Evolutionary conservation across 2,888 invertebrate genomes (phyloP).

Genomic region (Gastracanthus pulcherrimus): DNA sequence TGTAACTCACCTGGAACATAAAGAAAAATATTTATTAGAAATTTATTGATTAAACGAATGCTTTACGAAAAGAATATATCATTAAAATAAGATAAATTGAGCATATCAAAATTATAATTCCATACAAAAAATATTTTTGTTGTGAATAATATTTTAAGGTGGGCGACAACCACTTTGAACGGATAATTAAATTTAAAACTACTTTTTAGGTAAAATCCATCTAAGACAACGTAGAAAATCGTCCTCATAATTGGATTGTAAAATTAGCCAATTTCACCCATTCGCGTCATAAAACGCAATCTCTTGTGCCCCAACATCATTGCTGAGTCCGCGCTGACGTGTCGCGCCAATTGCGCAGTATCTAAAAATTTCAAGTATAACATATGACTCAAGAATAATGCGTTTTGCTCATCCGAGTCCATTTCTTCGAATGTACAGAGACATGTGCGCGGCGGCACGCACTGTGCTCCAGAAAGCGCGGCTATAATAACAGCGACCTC

Average conservation of each 20-base stretch:
- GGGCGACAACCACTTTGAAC: no score
- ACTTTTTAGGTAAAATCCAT: no score
- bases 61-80: no score
- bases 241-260: neutral
- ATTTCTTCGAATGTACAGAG: neutral
- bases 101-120: no score
- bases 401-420: neutral
- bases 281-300: neutral
- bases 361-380: neutral
- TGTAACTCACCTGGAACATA: slow-evolving; percentile 43
- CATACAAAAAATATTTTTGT: no score
- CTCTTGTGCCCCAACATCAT: neutral
- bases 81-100: no score
- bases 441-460: neutral
- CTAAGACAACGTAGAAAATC: no score
- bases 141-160: no score
- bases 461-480: neutral
- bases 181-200: no score
- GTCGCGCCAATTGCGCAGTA: neutral
- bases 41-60: no score
- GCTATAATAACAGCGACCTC: neutral
- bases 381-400: neutral
- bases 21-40: neutral
- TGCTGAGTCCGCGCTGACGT: neutral
- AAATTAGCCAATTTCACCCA: neutral